Percentiles rank a stretch among this genome's conserved stretches.
phyloP scores from a whole-genome alignment of 2,797 vertebrate species.

The Alca torda region DNA sequence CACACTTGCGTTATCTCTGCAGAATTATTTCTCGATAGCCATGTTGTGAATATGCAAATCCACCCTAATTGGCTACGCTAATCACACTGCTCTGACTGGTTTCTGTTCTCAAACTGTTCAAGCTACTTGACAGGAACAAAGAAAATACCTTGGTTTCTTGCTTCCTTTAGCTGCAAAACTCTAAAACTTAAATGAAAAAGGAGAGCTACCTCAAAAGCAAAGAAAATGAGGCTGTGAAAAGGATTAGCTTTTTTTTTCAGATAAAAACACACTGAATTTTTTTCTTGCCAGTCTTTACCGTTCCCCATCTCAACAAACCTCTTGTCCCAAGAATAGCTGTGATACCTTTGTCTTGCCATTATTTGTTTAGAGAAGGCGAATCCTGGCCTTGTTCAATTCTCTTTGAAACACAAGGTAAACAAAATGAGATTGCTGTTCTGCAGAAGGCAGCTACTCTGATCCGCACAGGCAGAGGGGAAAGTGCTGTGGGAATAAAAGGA shows the following conservation, averaged over 20 bases:
- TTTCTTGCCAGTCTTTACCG: neutral
- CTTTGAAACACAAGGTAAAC: conserved; percentile 61
- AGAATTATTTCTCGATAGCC: conserved; percentile 43
- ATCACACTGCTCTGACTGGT: conserved; percentile 52
- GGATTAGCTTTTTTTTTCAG: conserved; percentile 47
- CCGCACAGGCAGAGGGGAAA: neutral
- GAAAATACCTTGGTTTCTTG: conserved; percentile 46
- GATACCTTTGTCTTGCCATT: conserved; percentile 47
- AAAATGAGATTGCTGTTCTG: conserved; percentile 50
- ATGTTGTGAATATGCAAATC: conserved; percentile 65
- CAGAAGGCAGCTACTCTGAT: conserved; percentile 28
- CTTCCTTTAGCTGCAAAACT: conserved; percentile 32
- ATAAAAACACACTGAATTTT: conserved; percentile 39
- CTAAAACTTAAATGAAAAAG: conserved; percentile 46
- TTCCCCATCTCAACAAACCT: conserved; percentile 28
- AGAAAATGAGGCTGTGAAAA: conserved; percentile 50
- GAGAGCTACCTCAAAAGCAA: conserved; percentile 41
- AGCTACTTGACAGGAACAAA: conserved; percentile 68
- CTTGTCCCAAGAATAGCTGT: conserved; percentile 37
- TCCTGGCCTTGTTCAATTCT: conserved; percentile 53
- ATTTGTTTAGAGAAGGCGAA: conserved; percentile 52
- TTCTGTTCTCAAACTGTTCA: conserved; percentile 40
- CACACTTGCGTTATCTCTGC: conserved; percentile 13
- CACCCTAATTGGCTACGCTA: conserved; percentile 51
- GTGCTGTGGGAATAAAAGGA: neutral